Evolutionary conservation across 2,888 invertebrate species (phyloP), one percentile per base, ranked within the genome.

Genomic region (Apotomis turbidana): DNA sequence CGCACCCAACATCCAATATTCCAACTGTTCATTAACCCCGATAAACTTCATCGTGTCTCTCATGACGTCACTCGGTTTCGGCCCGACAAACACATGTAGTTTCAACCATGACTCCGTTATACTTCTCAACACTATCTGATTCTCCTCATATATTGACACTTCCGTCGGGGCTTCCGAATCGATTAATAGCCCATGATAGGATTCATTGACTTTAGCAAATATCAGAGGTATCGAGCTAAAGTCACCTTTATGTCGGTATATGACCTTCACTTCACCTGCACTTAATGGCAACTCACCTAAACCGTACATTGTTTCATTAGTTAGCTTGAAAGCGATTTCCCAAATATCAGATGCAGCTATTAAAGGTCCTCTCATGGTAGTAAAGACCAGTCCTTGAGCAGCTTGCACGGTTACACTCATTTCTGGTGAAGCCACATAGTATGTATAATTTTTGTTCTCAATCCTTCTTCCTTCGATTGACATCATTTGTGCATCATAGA

Each of bases 321-420:
- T 94, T 46, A 95, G 77, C 75, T 89, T 91, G 15, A 95, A 88
- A 0, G 94, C 88, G 78, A 95, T 90, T 82, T 95, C 95, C 95
- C 95, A 95, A 77, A 95, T 95, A 58, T 93, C 87, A 36, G 94
- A 85, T 0, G 95, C 94, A 3, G 94, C 94, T 73, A 95, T 94
- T 0, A 95, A 76, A 0, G 95, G 95, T 0, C 95, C 95, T 74
- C 90, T 85, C 0, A 91, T 82, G 0, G 95, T 95, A 46, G 92
- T 93, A 27, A 95, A 89, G 70, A 95, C 84, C 5, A 80, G 64
- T 10, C 93, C 88, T 61, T 85, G 80, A 0, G 80, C 75, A 0
- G 84, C 79, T 66, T 85, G 85, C 0, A 89, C 86, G 12, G 84
- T 70, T 0, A 92, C 74, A 69, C 84, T 87, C 13, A 88, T 78